phyloP scores from a whole-genome alignment of 2,113 vertebrate genomes.

The Triplophysa rosa region DNA sequence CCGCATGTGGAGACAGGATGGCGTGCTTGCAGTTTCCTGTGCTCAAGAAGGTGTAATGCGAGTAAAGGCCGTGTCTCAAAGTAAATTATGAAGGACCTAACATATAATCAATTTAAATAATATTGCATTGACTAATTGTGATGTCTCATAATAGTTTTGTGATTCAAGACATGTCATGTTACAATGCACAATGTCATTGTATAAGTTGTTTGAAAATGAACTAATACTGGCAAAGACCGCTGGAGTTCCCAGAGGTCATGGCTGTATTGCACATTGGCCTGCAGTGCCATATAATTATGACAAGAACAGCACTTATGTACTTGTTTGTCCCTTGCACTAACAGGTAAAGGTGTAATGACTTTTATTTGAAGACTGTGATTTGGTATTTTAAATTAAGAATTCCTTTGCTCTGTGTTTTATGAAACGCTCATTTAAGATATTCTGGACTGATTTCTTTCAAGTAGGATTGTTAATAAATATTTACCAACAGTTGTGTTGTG shows the following conservation, averaged over 20 bases:
- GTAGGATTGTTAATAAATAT: too few species aligned
- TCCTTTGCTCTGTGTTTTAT: too few species aligned
- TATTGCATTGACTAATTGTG: not conserved
- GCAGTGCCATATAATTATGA: not conserved
- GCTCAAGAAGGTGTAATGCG: slow-evolving; percentile 90
- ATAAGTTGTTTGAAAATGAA: not conserved
- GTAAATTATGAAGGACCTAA: slow-evolving; percentile 77
- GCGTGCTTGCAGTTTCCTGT: slow-evolving; percentile 87
- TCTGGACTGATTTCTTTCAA: too few species aligned
- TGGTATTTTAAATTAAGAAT: too few species aligned
- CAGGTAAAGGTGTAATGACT: too few species aligned
- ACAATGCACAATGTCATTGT: too few species aligned
- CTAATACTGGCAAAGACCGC: not conserved
- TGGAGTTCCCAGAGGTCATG: not conserved
- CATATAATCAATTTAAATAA: not conserved
- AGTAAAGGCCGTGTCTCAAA: slow-evolving; percentile 65
- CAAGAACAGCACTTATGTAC: not conserved
- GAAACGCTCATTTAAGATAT: too few species aligned
- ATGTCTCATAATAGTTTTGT: not conserved
- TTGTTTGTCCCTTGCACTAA: not conserved
- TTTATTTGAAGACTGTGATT: too few species aligned
- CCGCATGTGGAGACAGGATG: slow-evolving; percentile 88
- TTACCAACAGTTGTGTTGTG: too few species aligned
- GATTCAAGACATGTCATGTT: not conserved
- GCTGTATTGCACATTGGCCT: not conserved